phyloP scores from a whole-genome alignment of 2,888 invertebrate genomes.

The Acrobeloides nanus region DNA sequence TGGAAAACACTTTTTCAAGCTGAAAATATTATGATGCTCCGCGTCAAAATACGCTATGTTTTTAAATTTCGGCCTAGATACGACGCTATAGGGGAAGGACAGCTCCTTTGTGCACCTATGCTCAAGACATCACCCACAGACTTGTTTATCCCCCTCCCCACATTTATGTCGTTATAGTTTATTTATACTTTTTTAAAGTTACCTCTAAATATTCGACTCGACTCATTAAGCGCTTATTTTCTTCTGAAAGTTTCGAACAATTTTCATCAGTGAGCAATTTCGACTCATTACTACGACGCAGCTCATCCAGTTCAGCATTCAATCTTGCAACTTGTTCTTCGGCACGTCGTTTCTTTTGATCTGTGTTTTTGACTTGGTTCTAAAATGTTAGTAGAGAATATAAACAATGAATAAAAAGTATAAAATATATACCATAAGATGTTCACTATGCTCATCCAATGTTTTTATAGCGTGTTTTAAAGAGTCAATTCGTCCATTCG shows the following conservation, averaged over 20 bases:
- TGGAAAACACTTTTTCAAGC: too few relatives aligned
- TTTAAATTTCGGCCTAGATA: too few relatives aligned
- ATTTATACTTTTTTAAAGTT: not conserved
- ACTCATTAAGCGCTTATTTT: slow-evolving; percentile 14
- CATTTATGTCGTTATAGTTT: too few relatives aligned
- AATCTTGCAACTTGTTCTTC: slow-evolving; percentile 6
- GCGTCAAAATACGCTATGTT: too few relatives aligned
- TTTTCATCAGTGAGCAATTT: slow-evolving; percentile 12
- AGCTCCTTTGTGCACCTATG: too few relatives aligned
- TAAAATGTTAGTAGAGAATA: slow-evolving; percentile 6
- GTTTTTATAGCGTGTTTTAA: slow-evolving; percentile 11
- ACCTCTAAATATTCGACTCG: slow-evolving; percentile 21
- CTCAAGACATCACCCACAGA: too few relatives aligned
- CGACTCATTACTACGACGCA: slow-evolving; percentile 5
- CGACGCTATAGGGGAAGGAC: too few relatives aligned
- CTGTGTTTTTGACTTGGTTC: slow-evolving; percentile 1
- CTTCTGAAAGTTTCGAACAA: slow-evolving; percentile 8
- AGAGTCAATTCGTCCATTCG: slow-evolving; percentile 1
- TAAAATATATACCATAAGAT: slow-evolving; percentile 9
- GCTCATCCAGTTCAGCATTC: slow-evolving; percentile 14
- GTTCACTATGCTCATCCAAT: slow-evolving; percentile 19
- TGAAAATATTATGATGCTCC: too few relatives aligned
- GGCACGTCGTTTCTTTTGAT: slow-evolving; percentile 11
- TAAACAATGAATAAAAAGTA: not conserved
- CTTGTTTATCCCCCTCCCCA: too few relatives aligned